Evolutionary conservation across 1,140 invertebrate species (phyloP), one percentile per base, ranked within the genome.

Genomic region (Diorhabda elongata): DNA sequence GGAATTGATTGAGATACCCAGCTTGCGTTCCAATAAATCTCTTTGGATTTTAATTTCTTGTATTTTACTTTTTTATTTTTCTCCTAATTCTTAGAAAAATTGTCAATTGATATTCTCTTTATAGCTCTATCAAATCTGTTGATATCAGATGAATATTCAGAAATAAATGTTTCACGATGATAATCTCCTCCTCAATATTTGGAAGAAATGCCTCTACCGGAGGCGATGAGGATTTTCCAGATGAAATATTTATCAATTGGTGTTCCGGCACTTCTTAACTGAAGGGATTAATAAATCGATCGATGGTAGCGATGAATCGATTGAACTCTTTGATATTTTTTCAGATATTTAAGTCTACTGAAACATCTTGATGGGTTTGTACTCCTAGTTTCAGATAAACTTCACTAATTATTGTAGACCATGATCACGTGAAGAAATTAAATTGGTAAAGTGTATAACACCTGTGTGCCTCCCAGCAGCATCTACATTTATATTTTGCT

Each of bases 231-330:
- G 11, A 11, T 57, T 65, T 65, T 11, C 63, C 63, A 64, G 69
- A 71, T 41, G 73, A 65, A 66, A 74, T 76, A 64, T 76, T 77
- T 2, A 70, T 73, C 63, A 76, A 70, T 5, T 67, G 5, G 58
- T 71, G 64, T 66, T 68, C 65, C 61, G 70, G 64, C 43, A 70
- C 45, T 67, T 64, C 7, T 58, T 43, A 7, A 43, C 63, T 44
- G 45, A 75, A 73, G 45, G 74, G 74, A 69, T 73, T 73, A 44
- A 75, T 64, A 60, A 65, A 68, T 52, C 11, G 6, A 68, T 52
- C 11, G 6, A 69, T 73, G 44, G 68, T 65, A 3, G 70, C 61
- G 6, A 74, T 67, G 45, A 74, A 72, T 56, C 58, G 67, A 62
- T 70, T 58, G 4, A 74, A 56, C 62, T 67, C 57, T 64, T n/a